These are phyloP conservation scores for Saccostrea glomerata DNA, from an alignment of 1,140 invertebrate species.

Conservation along the genomic window DNA sequence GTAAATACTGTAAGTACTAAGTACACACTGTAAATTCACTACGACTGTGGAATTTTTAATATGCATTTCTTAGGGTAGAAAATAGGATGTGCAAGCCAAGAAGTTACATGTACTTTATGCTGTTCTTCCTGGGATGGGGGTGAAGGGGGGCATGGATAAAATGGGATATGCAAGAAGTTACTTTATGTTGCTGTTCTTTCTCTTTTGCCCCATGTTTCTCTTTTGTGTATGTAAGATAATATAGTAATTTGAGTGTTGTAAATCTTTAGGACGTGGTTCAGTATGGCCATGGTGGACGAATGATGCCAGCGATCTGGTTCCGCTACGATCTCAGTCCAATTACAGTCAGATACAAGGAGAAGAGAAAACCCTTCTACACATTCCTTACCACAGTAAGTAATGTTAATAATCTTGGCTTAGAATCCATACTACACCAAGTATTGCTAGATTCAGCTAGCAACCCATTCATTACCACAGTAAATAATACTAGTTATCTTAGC, in stretches of 20 bases:
- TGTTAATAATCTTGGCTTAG: neutral
- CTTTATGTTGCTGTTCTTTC: neutral
- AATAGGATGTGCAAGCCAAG: too few species aligned
- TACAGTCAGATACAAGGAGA: slow-evolving; percentile 83
- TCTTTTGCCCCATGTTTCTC: too few species aligned
- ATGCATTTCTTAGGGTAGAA: too few species aligned
- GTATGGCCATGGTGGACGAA: slow-evolving; percentile 75
- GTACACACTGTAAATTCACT: neutral
- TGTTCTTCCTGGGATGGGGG: too few species aligned
- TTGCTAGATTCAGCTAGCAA: too few species aligned
- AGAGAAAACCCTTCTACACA: slow-evolving; percentile 82
- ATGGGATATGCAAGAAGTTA: neutral
- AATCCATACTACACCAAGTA: slow-evolving; percentile 83
- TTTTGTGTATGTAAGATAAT: too few species aligned
- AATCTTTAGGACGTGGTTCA: slow-evolving; percentile 78
- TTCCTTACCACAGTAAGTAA: slow-evolving; percentile 83
- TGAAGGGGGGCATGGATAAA: too few species aligned
- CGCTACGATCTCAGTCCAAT: slow-evolving; percentile 83
- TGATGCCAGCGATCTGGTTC: slow-evolving; percentile 84
- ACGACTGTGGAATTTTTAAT: too few species aligned
- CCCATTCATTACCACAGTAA: too few species aligned
- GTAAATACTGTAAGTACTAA: neutral
- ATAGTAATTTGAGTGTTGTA: neutral
- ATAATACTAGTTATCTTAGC: too few species aligned
- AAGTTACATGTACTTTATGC: too few species aligned